These are phyloP conservation scores for Albula goreensis DNA, from an alignment of 2,113 vertebrate genomes.

Conservation along the genomic window DNA sequence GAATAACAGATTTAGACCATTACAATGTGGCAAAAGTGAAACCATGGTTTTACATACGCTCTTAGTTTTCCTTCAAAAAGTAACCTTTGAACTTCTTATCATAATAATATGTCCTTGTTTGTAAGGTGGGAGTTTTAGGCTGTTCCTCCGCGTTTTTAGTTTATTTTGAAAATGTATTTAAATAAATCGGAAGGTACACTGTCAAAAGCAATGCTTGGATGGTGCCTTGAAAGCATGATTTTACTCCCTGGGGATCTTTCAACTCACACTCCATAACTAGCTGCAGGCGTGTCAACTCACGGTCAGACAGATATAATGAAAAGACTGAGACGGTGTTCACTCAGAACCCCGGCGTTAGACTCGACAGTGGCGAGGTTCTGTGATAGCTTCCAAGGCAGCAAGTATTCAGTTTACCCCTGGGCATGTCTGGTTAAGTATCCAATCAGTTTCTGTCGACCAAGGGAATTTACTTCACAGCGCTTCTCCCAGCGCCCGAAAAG, in stretches of 20 bases:
- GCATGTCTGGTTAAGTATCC: neutral
- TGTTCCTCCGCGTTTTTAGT: neutral
- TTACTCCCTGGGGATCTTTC: neutral
- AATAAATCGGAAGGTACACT: neutral
- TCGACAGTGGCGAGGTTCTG: neutral
- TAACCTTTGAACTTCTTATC: neutral
- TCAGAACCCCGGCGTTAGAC: neutral
- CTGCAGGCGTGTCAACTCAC: neutral
- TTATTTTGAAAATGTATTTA: neutral
- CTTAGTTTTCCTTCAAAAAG: too few species aligned
- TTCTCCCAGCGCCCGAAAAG: neutral
- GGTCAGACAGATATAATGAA: neutral
- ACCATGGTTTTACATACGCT: too few species aligned
- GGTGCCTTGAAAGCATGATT: neutral
- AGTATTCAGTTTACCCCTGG: neutral
- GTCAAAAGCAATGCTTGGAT: neutral
- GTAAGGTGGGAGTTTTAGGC: neutral
- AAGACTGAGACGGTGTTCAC: neutral
- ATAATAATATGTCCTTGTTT: neutral
- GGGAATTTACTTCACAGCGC: neutral
- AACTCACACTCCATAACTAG: neutral
- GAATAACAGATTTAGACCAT: too few species aligned
- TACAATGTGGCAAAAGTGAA: too few species aligned
- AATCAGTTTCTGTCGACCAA: neutral
- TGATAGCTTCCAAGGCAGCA: neutral